Base-by-base conservation (phyloP, 1,140 invertebrate species). In the Caenorhabditis tropicalis region DNA sequence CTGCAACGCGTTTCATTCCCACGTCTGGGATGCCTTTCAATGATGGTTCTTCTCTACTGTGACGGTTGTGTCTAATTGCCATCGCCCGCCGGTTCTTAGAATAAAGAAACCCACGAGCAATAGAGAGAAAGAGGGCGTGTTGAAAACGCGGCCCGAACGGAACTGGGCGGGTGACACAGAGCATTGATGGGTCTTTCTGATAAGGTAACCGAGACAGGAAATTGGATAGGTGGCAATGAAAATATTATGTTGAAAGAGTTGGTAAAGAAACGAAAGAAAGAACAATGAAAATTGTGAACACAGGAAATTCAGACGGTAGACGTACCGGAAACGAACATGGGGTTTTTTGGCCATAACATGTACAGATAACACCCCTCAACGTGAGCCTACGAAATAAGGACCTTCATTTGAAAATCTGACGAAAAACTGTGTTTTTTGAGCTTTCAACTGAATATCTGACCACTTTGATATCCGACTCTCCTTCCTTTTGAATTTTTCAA, bases 341-440 rank as follows among this genome's bases (percentile, higher is more conserved):
- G n/a, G n/a, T n/a, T n/a, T n/a, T n/a, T n/a, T n/a, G n/a, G n/a
- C n/a, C n/a, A n/a, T n/a, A n/a, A n/a, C n/a, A n/a, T n/a, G n/a
- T n/a, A n/a, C n/a, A n/a, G n/a, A n/a, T n/a, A n/a, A n/a, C n/a
- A n/a, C n/a, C n/a, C n/a, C n/a, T n/a, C n/a, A n/a, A n/a, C n/a
- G n/a, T n/a, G n/a, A n/a, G n/a, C n/a, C n/a, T n/a, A n/a, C n/a
- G 15, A 65, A 16, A n/a, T n/a, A 12, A 24, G 65, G 33, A 33
- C 24, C 43, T n/a, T 74, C n/a, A 36, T 46, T 74, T 7, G 27
- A 43, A 74, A 74, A 74, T 74, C 33, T 74, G 65, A 43, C 65
- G 36, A 74, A n/a, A 43, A 31, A 21, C 33, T 1, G 7, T n/a
- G 36, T 43, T 33, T 43, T 74, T 24, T 74, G 65, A 74, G 43